Evolutionary conservation across 2,888 invertebrate genomes (phyloP), one percentile per base, ranked within the genome.

Genomic region (Lamellibrachia columna): DNA sequence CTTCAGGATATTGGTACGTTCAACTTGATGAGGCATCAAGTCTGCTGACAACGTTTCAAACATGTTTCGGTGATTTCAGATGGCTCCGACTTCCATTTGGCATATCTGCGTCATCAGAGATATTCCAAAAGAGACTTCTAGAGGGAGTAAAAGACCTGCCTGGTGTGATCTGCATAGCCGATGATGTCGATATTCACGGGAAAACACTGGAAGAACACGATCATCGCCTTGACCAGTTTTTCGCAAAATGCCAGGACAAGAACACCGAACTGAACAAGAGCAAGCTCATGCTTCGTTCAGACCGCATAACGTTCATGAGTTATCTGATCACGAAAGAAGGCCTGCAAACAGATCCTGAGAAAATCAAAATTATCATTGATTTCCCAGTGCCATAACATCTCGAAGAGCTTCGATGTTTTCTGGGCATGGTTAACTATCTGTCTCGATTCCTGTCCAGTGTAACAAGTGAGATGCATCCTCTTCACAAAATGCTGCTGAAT

Each of bases 41-140:
- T 40, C 11, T 92, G 11, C 91, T 94, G 52, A 94, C 94, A 15
- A 94, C 93, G 1, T 94, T 94, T 90, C 93, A 93, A 91, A 93
- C 93, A 11, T 91, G 91, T 40, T 93, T 93, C 52, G 94, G 94
- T n/a, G 22, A 94, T 15, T 94, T 93, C 92, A 7, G 94, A 90
- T 94, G 93, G 94, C 90, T 92, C 2, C 91, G 94, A 91, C 92
- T 94, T 40, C 94, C 93, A 8, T 94, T 94, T 90, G 94, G 94
- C n/a, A 55, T 92, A 22, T 92, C 92, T 22, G 94, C 93, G 15
- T 93, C 93, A 6, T 90, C 94, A 28, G 93, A 94, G 92, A 94
- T 93, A 28, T 94, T 94, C 91, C 94, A 94, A 93, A 91, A 22
- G 91, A 93, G 93, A 53, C 92, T 94, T 11, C 60, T 93, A 6